Percentiles rank a stretch among this genome's conserved stretches.
These are phyloP conservation scores for Calidris pygmaea DNA, from an alignment of 2,113 vertebrate species.

Conservation along the genomic window DNA sequence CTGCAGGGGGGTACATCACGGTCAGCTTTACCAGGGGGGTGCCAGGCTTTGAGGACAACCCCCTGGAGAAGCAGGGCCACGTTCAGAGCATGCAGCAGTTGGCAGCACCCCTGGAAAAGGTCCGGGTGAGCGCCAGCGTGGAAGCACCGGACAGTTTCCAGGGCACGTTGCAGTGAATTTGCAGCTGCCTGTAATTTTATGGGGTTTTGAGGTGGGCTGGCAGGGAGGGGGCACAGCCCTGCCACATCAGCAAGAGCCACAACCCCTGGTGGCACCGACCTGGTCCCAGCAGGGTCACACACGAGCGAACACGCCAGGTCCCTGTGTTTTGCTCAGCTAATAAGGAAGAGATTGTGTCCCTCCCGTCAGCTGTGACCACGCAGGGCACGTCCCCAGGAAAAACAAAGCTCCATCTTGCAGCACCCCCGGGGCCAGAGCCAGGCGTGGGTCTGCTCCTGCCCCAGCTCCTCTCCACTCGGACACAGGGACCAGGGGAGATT, in stretches of 20 bases:
- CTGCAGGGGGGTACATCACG: fast-evolving
- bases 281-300: neutral
- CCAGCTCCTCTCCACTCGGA: neutral
- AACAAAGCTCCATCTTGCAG: slow-evolving; percentile 22
- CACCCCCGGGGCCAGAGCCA: neutral
- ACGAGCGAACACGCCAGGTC: neutral
- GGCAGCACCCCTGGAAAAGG: neutral
- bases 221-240: neutral
- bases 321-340: neutral
- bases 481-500: neutral
- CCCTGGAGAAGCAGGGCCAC: neutral
- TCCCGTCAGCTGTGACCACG: neutral
- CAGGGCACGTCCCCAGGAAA: neutral
- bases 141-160: neutral
- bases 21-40: neutral
- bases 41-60: neutral
- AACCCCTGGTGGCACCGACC: neutral
- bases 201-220: neutral
- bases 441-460: neutral
- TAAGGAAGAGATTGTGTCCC: neutral
- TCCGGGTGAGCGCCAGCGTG: neutral
- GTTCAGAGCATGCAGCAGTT: fast-evolving
- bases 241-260: neutral
- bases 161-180: neutral
- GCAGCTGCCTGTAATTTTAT: neutral